Percentiles rank a stretch among this genome's conserved stretches.
Evolutionary conservation across 2,888 invertebrate species (phyloP).

Genomic region (Agrochola lota): DNA sequence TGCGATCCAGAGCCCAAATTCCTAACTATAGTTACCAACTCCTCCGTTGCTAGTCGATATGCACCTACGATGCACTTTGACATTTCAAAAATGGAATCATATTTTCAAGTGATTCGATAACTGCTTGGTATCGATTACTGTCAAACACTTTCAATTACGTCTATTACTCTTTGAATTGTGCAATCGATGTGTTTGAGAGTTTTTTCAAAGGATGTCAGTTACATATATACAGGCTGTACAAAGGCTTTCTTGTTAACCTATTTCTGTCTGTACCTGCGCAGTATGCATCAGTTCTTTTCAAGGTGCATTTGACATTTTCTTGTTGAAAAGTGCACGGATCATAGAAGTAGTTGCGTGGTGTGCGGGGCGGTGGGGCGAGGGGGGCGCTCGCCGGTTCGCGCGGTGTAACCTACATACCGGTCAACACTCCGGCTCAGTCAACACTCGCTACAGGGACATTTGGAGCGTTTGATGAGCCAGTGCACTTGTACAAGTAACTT

Average conservation of each 20-base stretch:
- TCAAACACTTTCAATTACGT: constrained; percentile 34
- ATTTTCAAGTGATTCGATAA: constrained; percentile 20
- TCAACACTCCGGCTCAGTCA: constrained; percentile 91
- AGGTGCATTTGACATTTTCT: constrained; percentile 85
- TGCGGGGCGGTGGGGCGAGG: constrained; percentile 70
- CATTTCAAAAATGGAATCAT: constrained; percentile 62
- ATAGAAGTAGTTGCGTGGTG: constrained; percentile 85
- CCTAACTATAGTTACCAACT: constrained; percentile 63
- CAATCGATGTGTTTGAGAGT: constrained; percentile 29
- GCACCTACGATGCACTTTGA: constrained; percentile 70
- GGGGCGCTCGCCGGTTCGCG: constrained; percentile 83
- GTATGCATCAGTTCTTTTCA: constrained; percentile 43
- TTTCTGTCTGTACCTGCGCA: constrained; percentile 55
- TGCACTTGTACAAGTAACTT: constrained; percentile 76
- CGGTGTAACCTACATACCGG: constrained; percentile 90
- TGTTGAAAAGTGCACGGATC: constrained; percentile 87
- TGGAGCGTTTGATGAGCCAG: constrained; percentile 82
- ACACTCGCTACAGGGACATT: constrained; percentile 91
- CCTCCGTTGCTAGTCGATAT: constrained; percentile 62
- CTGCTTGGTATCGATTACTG: constrained; percentile 13
- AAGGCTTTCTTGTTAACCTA: constrained; percentile 58
- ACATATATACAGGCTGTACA: constrained; percentile 28
- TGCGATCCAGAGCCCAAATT: constrained; percentile 71
- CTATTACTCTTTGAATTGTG: constrained; percentile 28
- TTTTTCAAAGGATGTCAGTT: constrained; percentile 17